These are phyloP conservation scores for Protomyctophum bolini DNA, from an alignment of 2,113 vertebrate genomes.

Conservation along the genomic window DNA sequence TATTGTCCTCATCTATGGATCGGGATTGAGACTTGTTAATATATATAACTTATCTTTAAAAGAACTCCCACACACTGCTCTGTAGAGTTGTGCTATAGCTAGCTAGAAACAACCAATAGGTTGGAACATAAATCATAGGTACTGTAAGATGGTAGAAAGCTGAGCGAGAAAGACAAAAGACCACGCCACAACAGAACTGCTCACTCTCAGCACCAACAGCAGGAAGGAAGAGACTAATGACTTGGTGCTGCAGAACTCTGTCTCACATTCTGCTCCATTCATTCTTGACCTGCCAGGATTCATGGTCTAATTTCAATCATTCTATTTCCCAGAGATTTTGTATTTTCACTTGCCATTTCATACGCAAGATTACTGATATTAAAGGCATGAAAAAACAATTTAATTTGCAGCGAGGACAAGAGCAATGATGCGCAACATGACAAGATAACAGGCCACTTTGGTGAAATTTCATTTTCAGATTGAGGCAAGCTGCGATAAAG, in stretches of 20 bases:
- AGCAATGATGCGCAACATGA: constrained; percentile 63
- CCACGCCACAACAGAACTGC: too few species aligned
- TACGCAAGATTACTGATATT: constrained; percentile 64
- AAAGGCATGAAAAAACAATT: constrained; percentile 67
- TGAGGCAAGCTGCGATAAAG: constrained; percentile 65
- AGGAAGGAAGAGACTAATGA: not conserved
- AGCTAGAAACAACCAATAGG: too few species aligned
- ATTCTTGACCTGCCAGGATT: constrained; percentile 31
- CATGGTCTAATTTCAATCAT: constrained; percentile 39
- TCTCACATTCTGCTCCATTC: constrained; percentile 14
- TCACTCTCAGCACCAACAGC: too few species aligned
- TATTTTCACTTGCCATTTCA: constrained; percentile 56
- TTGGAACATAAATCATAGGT: too few species aligned
- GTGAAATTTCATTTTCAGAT: constrained; percentile 74
- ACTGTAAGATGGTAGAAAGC: too few species aligned
- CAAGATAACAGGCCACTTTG: constrained; percentile 67
- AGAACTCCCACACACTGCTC: too few species aligned
- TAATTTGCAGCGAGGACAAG: constrained; percentile 65
- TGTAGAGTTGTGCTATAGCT: too few species aligned
- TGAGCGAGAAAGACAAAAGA: not conserved
- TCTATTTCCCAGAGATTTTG: constrained; percentile 42
- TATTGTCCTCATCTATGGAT: too few species aligned
- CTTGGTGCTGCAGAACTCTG: not conserved
- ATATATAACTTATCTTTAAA: too few species aligned
- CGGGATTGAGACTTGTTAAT: too few species aligned